Conservation (phyloP, 2,113 vertebrate species). For the Apodemus speciosus region DNA sequence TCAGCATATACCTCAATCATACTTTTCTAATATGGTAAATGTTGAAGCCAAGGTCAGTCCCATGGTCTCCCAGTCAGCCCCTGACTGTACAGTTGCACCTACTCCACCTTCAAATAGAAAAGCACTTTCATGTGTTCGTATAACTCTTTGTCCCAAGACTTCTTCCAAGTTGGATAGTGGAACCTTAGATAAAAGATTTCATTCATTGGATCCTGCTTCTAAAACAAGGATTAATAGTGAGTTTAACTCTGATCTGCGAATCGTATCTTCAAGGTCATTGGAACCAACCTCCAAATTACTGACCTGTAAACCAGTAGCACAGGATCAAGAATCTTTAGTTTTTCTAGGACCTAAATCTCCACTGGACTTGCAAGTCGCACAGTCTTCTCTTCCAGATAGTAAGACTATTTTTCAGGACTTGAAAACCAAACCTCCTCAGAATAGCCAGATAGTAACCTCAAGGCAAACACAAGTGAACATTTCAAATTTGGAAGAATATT, state of each 20-base stretch:
- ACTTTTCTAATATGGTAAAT: not conserved
- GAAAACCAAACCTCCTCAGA: conserved; percentile 67
- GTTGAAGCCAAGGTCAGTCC: fast-evolving
- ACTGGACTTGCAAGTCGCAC: conserved; percentile 44
- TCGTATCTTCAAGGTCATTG: not conserved
- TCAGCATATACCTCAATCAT: not conserved
- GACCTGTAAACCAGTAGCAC: not conserved
- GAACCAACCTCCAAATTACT: conserved; percentile 60
- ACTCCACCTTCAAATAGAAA: conserved; percentile 77
- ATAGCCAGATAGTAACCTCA: conserved; percentile 66
- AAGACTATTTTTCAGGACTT: conserved; percentile 70
- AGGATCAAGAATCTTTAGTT: conserved; percentile 61
- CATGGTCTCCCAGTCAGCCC: not conserved
- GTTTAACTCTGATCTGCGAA: not conserved
- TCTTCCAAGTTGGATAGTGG: not conserved
- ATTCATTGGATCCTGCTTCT: not conserved
- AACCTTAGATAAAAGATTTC: conserved; percentile 63
- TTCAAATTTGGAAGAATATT: conserved; percentile 42
- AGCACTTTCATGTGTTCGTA: conserved; percentile 86
- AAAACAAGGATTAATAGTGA: conserved; percentile 15
- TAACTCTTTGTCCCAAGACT: conserved; percentile 86
- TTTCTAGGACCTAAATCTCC: conserved; percentile 45
- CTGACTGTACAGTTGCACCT: not conserved
- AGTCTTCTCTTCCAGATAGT: conserved; percentile 44
- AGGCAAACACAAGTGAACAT: conserved; percentile 46